Evolutionary conservation across 2,888 invertebrate species (phyloP), one percentile per base, ranked within the genome.

Genomic region (Conus canariensis): DNA sequence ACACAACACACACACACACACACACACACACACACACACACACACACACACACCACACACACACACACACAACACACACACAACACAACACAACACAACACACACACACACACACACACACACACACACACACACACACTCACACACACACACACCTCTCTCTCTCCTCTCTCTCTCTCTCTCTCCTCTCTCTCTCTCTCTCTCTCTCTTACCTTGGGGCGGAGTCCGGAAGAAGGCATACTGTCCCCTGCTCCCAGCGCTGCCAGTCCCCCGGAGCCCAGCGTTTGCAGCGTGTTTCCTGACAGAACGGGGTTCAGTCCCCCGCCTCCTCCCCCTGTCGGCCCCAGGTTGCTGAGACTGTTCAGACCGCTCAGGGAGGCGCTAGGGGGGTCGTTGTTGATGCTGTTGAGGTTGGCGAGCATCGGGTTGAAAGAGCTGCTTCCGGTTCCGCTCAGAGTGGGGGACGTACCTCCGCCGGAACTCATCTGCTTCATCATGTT

Each of bases 21-120:
- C 80, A 80, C 80, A 25, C 30, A 80, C 80, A 25, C 25, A 30
- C 80, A 25, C 80, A 80, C 80, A 25, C 45, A 30, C 80, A 80
- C 70, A n/a, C 70, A 70, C n/a, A 80, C 80, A 80, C 80, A 80
- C 80, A 45, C 80, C 58, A 83, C 56, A 22, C 83, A 83, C 83
- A 83, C 83, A 83, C 56, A 56, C 83, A 83, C 83, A 83, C 45
- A 45, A 2, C 45, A 45, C 45, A 22, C 58, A 70, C 70, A 70
- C 70, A 30, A 14, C 25, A 25, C 30, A 80, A 25, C 25, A 30
- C 80, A 25, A 30, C 80, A n/a, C n/a, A n/a, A n/a, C n/a, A n/a
- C n/a, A n/a, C n/a, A n/a, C n/a, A n/a, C n/a, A n/a, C n/a, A n/a
- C 56, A 83, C 30, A 25, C 45, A 80, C 80, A 30, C 30, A 25